Base-by-base conservation (phyloP, 2,797 vertebrate genomes). In the Pseudochirops cupreus region DNA sequence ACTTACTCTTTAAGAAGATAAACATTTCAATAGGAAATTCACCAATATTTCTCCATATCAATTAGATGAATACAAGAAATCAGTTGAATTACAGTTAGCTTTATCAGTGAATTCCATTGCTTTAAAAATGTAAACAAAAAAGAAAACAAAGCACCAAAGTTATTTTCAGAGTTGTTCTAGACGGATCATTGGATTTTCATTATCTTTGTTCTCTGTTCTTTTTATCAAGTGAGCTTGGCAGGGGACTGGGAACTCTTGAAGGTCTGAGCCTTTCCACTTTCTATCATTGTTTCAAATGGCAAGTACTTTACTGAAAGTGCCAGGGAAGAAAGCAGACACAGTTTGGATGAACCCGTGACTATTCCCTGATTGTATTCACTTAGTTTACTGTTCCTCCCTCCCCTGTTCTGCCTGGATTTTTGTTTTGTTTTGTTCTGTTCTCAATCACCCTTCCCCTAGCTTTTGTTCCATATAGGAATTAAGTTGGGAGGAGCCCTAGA, bases 321-420 rank as follows among this genome's bases (percentile, higher is more conserved):
- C 74, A 50, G 21, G 21, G 39, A 87, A 46, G 39, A 87, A 46
- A 46, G n/a, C n/a, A 39, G 21, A 24, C 2, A 26, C 18, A 26
- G 39, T 87, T 11, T 87, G 74, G 50, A 87, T 50, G 74, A 26
- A 26, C 14, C 14, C 7, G 16, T 74, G 33, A 74, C 13, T 18
- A 74, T 74, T 74, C 5, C 39, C 21, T 87, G 39, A 87, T 50
- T 26, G 9, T 26, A 87, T 46, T 87, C 74, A 50, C 3, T 11
- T 39, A 82, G 21, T 39, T 82, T n/a, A 18, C n/a, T 46, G 7
- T 18, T 82, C 39, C 21, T 46, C 39, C 6, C n/a, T 46, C n/a
- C 67, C 7, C 2, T 18, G 1, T 74, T n/a, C 0, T 5, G 7
- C 2, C 7, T 74, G 4, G 46, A 10, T 24, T 24, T 24, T 1